Conservation (phyloP, 2,888 invertebrate genomes). For the Polymixis flavicincta region DNA sequence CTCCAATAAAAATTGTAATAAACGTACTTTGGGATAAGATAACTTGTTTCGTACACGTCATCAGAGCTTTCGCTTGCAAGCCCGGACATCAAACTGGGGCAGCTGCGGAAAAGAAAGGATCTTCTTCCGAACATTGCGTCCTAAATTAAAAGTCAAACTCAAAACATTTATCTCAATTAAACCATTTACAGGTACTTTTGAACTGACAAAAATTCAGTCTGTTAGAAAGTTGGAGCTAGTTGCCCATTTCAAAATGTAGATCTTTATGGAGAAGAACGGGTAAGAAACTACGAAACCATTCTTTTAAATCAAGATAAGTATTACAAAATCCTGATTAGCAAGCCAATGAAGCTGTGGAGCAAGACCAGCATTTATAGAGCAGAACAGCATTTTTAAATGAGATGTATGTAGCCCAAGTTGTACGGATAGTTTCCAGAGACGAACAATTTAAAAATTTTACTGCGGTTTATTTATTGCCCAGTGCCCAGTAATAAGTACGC, state of each 20-base stretch:
- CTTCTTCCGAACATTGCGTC: neutral
- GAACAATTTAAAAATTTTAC: neutral
- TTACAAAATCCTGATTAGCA: no score
- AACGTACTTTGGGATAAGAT: neutral
- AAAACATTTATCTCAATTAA: no score
- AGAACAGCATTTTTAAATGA: neutral
- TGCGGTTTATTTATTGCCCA: neutral
- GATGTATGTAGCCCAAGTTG: neutral
- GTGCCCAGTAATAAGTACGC: neutral
- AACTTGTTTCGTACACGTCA: neutral
- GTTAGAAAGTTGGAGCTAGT: no score
- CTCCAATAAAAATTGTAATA: neutral
- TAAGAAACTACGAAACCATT: no score
- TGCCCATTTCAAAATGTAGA: no score
- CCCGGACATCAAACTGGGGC: neutral
- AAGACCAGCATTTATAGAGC: no score
- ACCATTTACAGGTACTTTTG: no score
- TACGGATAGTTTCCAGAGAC: neutral
- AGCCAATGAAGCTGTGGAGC: no score
- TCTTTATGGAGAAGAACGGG: no score
- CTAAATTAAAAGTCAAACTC: neutral
- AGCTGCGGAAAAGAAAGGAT: constrained; percentile 6
- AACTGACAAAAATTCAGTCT: no score
- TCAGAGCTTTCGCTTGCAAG: constrained; percentile 1
- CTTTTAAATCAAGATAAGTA: no score